These are phyloP conservation scores for Zophobas atratus DNA, from an alignment of 1,140 invertebrate genomes.

Conservation along the genomic window DNA sequence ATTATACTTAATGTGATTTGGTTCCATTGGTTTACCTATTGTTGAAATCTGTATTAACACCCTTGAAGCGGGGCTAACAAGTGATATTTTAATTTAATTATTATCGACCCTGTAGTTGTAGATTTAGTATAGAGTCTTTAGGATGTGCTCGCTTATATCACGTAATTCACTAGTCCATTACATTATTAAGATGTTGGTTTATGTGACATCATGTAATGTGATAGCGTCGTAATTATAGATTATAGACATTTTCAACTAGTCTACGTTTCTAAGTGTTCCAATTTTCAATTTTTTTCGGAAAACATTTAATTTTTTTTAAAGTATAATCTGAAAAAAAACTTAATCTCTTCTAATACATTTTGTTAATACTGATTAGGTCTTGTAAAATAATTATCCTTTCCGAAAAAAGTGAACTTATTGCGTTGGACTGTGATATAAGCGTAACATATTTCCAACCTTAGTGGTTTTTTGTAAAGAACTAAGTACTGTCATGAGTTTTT, in stretches of 20 bases:
- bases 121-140: slow-evolving; percentile 14
- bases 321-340: too few relatives aligned
- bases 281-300: too few relatives aligned
- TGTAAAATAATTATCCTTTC: background rate
- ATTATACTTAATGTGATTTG: slow-evolving; percentile 19
- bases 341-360: too few relatives aligned
- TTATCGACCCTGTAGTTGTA: slow-evolving; percentile 6
- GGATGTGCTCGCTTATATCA: slow-evolving; percentile 31
- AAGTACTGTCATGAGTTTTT: slow-evolving; percentile 3
- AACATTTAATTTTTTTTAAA: too few relatives aligned
- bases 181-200: too few relatives aligned
- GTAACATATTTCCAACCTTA: slow-evolving; percentile 9
- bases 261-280: too few relatives aligned
- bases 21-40: slow-evolving; percentile 15
- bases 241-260: too few relatives aligned
- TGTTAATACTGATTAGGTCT: too few relatives aligned
- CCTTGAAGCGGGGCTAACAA: slow-evolving; percentile 33
- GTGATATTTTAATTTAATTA: slow-evolving; percentile 43
- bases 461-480: slow-evolving; percentile 4
- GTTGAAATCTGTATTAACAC: slow-evolving; percentile 27
- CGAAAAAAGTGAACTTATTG: background rate
- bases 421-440: slow-evolving; percentile 19
- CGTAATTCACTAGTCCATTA: background rate
- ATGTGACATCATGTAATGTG: too few relatives aligned
- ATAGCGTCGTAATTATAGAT: too few relatives aligned